phyloP scores from a whole-genome alignment of 2,797 vertebrate species.

The Urosaurus nigricauda region DNA sequence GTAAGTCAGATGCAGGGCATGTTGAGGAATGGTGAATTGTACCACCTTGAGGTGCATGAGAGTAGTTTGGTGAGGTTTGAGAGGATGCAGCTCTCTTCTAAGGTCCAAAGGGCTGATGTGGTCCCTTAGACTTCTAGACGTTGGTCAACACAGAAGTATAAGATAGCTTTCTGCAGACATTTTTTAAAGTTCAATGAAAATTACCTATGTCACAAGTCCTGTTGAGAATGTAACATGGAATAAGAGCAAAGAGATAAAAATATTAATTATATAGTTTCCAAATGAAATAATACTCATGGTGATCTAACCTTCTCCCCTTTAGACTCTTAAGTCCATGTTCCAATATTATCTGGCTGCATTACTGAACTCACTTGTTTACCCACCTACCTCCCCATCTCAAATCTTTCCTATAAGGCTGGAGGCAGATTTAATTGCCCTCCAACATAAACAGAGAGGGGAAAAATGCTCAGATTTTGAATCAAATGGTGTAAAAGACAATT shows the following conservation, averaged over 20 bases:
- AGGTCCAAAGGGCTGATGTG: no score
- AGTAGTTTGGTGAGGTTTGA: no score
- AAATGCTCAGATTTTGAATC: background rate
- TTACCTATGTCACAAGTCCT: background rate
- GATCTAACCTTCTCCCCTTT: background rate
- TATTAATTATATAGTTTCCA: background rate
- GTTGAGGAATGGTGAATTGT: no score
- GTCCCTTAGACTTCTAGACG: no score
- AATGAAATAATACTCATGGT: background rate
- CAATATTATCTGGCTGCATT: background rate
- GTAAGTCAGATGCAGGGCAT: no score
- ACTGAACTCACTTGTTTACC: background rate
- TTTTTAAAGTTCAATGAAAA: background rate
- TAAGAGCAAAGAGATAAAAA: background rate
- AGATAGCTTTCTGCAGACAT: background rate
- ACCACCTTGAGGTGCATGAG: no score
- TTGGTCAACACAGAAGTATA: background rate
- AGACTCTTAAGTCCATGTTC: no score
- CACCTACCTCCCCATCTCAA: background rate
- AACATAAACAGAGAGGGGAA: background rate
- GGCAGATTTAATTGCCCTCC: background rate
- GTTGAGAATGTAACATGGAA: background rate
- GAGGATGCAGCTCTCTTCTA: no score
- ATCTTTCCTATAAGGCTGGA: background rate
- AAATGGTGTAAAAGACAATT: constrained; percentile 7